phyloP scores from a whole-genome alignment of 2,888 invertebrate genomes.

The Ennomos quercinarius region DNA sequence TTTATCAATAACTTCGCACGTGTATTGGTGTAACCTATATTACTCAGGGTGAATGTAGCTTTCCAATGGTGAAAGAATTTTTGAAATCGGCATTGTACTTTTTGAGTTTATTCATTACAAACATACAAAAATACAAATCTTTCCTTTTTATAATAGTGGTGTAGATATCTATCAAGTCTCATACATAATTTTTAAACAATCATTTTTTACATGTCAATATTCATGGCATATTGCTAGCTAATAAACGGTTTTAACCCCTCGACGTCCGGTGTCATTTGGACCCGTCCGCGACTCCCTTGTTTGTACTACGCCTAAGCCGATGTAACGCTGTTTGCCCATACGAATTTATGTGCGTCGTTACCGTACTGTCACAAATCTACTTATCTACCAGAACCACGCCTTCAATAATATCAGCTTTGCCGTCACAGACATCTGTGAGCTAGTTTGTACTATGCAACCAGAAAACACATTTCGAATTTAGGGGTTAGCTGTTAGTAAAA shows the following conservation, averaged over 20 bases:
- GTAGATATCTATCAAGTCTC: too few relatives aligned
- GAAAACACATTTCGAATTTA: too few relatives aligned
- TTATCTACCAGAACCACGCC: constrained; percentile 83
- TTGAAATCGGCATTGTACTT: too few relatives aligned
- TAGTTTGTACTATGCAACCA: background rate
- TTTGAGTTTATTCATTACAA: too few relatives aligned
- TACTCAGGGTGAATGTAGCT: too few relatives aligned
- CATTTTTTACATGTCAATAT: constrained; percentile 42
- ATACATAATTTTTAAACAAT: background rate
- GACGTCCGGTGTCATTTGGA: constrained; percentile 63
- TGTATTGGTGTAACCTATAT: too few relatives aligned
- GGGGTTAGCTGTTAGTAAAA: too few relatives aligned
- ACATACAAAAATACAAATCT: too few relatives aligned
- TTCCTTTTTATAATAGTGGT: too few relatives aligned
- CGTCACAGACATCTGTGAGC: constrained; percentile 64
- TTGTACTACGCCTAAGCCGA: constrained; percentile 80
- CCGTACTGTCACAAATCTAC: constrained; percentile 82
- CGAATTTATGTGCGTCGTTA: constrained; percentile 80
- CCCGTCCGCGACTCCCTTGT: constrained; percentile 70
- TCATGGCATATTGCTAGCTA: constrained; percentile 58
- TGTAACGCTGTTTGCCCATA: constrained; percentile 78
- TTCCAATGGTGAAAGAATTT: too few relatives aligned
- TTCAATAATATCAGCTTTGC: constrained; percentile 45
- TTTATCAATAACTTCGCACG: too few relatives aligned
- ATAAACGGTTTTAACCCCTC: constrained; percentile 72